Evolutionary conservation across 1,140 invertebrate genomes (phyloP), one percentile per base, ranked within the genome.

Genomic region (Dreissena rostriformis): DNA sequence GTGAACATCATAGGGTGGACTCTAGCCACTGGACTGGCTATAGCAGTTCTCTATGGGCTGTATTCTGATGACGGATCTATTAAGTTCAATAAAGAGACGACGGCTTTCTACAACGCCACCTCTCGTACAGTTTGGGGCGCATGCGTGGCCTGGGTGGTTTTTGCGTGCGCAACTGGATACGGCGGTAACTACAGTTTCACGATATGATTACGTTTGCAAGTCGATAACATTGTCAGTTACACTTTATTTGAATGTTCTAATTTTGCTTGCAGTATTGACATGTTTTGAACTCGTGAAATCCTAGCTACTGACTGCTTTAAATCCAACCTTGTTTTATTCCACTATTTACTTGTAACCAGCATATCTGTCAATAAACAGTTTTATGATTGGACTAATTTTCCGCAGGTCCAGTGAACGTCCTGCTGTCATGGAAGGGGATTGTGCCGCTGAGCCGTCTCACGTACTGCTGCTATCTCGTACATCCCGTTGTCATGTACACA

Each of bases 401-500:
- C 88, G 63, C 88, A 96, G 96, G 95, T 84, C 91, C 94, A 55
- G 96, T 97, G 53, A 95, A 96, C 68, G 95, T 94, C 0, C 92
- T 97, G 26, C 94, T 98, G 24, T 97, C 96, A 0, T 96, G 96
- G 91, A 95, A 95, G 57, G 95, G 96, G 0, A 95, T 97, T 67
- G 95, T 97, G 87, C 97, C 97, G 0, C 94, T 98, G 19, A 97
- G 96, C 86, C 95, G 97, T 72, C 95, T 98, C 29, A 97, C 97
- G 2, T 98, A 98, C 93, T 97, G 97, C 92, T 96, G 97, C 10
- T 98, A 98, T 92, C 95, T 98, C 52, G 95, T 98, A n/a, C 97
- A 98, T 94, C 90, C 93, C 12, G 84, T 93, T n/a, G 83, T 94
- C 52, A 88, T 93, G 28, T 68, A 82, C 24, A n/a, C 71, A 5